phyloP scores from a whole-genome alignment of 92 coral and sea anemone genomes.

The Zoanthus sociatus region DNA sequence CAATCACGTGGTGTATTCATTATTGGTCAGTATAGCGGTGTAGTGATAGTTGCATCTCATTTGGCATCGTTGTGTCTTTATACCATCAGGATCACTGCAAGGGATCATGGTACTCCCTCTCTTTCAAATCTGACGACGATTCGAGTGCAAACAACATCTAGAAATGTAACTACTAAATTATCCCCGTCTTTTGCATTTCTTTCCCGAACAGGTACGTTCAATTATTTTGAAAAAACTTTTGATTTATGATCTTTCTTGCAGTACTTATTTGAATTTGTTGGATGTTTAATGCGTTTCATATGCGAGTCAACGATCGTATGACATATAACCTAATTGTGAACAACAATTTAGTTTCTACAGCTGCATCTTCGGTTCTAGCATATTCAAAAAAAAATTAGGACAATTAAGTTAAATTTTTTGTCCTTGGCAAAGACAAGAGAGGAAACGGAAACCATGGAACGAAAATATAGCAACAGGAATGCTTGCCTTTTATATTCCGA shows the following conservation, averaged over 20 bases:
- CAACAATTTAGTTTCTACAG: no score
- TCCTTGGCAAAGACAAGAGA: no score
- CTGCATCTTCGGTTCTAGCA: no score
- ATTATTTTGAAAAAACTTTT: not conserved
- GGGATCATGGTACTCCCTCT: conserved; percentile 70
- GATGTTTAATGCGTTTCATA: no score
- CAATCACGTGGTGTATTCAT: conserved; percentile 51
- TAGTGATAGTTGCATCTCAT: conserved; percentile 42
- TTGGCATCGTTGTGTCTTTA: conserved; percentile 66
- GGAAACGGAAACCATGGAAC: no score
- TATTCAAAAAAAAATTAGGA: no score
- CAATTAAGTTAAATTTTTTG: no score
- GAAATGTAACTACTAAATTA: conserved; percentile 22
- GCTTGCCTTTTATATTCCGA: no score
- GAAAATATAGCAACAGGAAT: no score
- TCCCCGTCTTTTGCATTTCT: conserved; percentile 49
- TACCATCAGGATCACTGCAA: conserved; percentile 64
- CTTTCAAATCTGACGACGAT: conserved; percentile 45
- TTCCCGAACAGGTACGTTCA: conserved; percentile 57
- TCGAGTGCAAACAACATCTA: conserved; percentile 50
- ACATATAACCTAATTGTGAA: no score
- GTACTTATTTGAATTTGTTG: no score
- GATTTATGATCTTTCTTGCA: not conserved
- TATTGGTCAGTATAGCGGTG: conserved; percentile 60
- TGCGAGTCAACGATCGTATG: no score